Evolutionary conservation across 2,113 vertebrate species (phyloP).

Genomic region (Oceanodroma tethys): DNA sequence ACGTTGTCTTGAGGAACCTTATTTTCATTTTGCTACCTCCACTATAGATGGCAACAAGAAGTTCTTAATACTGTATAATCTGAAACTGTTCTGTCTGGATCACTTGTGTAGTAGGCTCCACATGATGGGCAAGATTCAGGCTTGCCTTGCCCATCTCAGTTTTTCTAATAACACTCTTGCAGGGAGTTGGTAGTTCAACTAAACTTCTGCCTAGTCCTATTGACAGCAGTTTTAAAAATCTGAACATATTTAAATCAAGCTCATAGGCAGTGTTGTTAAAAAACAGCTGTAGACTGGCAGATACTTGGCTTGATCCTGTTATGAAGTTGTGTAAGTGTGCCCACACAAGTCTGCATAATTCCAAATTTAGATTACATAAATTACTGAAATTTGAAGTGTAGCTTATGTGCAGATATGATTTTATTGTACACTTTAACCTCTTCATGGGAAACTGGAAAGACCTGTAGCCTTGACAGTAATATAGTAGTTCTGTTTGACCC

Average conservation of each 20-base stretch:
- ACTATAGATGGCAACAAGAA: background rate
- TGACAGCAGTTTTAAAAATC: background rate
- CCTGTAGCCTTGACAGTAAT: background rate
- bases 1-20: background rate
- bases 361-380: background rate
- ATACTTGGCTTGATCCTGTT: background rate
- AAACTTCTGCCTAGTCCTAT: background rate
- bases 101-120: background rate
- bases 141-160: background rate
- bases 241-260: background rate
- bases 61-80: background rate
- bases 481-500: background rate
- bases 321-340: background rate
- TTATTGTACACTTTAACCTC: background rate
- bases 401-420: background rate
- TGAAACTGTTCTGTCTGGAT: background rate
- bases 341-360: background rate
- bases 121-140: background rate
- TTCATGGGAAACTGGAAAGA: background rate
- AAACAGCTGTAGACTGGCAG: background rate
- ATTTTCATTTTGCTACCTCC: background rate
- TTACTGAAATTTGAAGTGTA: background rate
- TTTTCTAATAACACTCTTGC: background rate
- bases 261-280: background rate
- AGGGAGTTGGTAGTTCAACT: background rate